Conservation (phyloP, 2,888 invertebrate species). For the Cactoblastis cactorum region DNA sequence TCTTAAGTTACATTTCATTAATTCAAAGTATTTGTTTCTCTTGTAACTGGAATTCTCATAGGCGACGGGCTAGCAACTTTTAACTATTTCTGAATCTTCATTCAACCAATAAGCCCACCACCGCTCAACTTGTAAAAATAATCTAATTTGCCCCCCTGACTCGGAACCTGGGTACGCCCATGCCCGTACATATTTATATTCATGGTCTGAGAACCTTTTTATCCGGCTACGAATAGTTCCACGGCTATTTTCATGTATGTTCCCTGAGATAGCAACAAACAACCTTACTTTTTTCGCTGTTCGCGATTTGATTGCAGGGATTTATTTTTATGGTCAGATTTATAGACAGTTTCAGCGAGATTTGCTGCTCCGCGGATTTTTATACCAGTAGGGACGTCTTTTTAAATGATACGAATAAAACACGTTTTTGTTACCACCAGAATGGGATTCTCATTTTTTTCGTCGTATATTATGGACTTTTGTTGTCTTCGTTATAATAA, state of each 20-base stretch:
- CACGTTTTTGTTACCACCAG: slow-evolving; percentile 25
- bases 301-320: slow-evolving; percentile 74
- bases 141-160: too few relatives aligned
- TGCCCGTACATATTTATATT: slow-evolving; percentile 64
- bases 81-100: too few relatives aligned
- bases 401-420: slow-evolving; percentile 45
- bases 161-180: too few relatives aligned
- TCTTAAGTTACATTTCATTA: background rate
- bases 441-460: slow-evolving; percentile 9
- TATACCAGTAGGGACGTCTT: slow-evolving; percentile 43
- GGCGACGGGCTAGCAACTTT: too few relatives aligned
- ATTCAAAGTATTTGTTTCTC: background rate
- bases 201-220: slow-evolving; percentile 62
- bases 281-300: slow-evolving; percentile 70
- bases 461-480: background rate
- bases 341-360: slow-evolving; percentile 66
- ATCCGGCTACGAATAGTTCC: slow-evolving; percentile 61
- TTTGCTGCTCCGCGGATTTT: slow-evolving; percentile 53
- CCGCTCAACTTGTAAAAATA: too few relatives aligned
- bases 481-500: too few relatives aligned
- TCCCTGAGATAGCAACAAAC: slow-evolving; percentile 67
- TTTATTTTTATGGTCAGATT: slow-evolving; percentile 76
- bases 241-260: slow-evolving; percentile 60
- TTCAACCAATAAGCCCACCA: too few relatives aligned
- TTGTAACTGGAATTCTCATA: background rate